phyloP scores from a whole-genome alignment of 2,888 invertebrate genomes.

The Nycteola revayana region DNA sequence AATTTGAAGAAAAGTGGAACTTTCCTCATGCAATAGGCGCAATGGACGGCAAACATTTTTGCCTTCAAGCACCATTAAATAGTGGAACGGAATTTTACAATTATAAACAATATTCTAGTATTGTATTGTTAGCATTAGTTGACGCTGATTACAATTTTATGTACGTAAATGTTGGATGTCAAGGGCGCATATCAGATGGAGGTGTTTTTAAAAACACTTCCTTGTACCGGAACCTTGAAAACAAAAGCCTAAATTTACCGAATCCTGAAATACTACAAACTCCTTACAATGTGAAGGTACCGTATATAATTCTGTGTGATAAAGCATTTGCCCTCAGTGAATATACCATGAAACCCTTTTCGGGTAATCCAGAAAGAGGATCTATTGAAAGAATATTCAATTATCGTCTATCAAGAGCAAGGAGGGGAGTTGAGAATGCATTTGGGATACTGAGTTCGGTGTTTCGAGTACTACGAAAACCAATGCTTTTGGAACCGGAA shows the following conservation, averaged over 20 bases:
- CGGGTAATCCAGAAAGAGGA: slow-evolving; percentile 12
- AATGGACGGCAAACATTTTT: slow-evolving; percentile 8
- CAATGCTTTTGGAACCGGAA: slow-evolving; percentile 14
- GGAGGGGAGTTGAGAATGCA: slow-evolving; percentile 8
- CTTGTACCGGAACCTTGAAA: slow-evolving; percentile 5
- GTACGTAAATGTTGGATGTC: slow-evolving; percentile 9
- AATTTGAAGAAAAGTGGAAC: slow-evolving; percentile 5
- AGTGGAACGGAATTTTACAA: slow-evolving; percentile 2
- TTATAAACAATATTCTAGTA: slow-evolving; percentile 7
- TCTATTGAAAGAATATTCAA: slow-evolving; percentile 11
- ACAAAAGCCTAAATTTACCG: slow-evolving; percentile 15
- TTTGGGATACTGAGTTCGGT: slow-evolving; percentile 7
- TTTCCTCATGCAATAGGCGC: slow-evolving; percentile 3
- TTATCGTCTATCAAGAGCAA: slow-evolving; percentile 6
- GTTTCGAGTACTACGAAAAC: slow-evolving; percentile 8
- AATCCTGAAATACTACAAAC: slow-evolving; percentile 9
- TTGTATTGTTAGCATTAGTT: slow-evolving; percentile 11
- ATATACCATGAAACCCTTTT: slow-evolving; percentile 16
- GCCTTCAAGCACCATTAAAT: slow-evolving; percentile 5
- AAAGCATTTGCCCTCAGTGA: slow-evolving; percentile 14
- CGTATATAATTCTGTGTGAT: slow-evolving; percentile 13
- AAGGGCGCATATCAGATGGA: too few relatives aligned
- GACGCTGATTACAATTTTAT: slow-evolving; percentile 8
- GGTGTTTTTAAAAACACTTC: too few relatives aligned
- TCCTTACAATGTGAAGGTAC: slow-evolving; percentile 10